Percentiles rank a stretch among this genome's conserved stretches.
Conservation (phyloP, 2,113 vertebrate genomes). For the Aplodontia rufa region DNA sequence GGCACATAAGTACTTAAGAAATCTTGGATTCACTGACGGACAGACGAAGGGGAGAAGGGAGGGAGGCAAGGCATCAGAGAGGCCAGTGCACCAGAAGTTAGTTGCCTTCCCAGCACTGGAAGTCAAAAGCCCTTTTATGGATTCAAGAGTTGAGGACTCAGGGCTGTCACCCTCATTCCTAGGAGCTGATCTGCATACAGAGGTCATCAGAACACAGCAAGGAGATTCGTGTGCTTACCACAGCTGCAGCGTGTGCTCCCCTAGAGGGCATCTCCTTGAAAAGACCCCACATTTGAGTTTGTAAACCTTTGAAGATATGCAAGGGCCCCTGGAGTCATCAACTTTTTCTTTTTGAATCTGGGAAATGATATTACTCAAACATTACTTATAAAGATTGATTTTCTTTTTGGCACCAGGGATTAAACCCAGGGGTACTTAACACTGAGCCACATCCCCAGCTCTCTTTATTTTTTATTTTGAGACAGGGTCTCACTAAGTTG, state of each 20-base stretch:
- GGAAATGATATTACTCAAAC: neutral
- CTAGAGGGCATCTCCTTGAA: neutral
- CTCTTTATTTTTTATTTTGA: no score
- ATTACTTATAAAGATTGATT: neutral
- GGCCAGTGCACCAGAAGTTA: neutral
- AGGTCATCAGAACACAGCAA: no score
- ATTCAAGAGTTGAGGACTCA: neutral
- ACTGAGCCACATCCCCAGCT: no score
- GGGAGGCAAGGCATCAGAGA: neutral
- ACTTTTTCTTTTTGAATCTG: neutral
- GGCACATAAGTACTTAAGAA: neutral
- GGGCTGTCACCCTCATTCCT: neutral
- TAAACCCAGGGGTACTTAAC: no score
- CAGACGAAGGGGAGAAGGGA: neutral
- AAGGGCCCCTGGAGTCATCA: neutral
- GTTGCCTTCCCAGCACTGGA: neutral
- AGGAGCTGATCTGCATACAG: neutral
- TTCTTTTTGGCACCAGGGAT: no score
- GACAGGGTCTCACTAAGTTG: no score
- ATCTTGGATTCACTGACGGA: neutral
- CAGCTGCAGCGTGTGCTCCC: fast-evolving
- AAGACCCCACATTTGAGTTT: neutral
- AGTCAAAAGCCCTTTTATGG: neutral
- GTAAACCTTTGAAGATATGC: neutral
- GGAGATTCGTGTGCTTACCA: neutral